Percentiles rank a stretch among this genome's conserved stretches.
phyloP scores from a whole-genome alignment of 2,797 vertebrate species.

The Macropus fuliginosus region DNA sequence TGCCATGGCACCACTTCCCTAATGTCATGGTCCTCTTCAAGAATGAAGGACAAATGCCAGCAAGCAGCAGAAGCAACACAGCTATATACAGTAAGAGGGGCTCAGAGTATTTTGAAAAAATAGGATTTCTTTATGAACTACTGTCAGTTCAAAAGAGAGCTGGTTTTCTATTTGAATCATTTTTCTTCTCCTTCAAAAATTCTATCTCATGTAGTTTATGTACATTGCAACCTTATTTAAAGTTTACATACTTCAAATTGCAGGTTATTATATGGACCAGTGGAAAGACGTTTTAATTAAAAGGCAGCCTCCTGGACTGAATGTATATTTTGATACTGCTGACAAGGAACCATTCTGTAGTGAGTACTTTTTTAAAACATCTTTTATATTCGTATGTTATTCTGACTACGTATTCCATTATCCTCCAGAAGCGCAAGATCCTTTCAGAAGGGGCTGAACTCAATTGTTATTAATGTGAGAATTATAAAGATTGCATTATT shows the following conservation, averaged over 20 bases:
- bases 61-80: neutral
- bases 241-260: constrained; percentile 65
- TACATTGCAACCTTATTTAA: constrained; percentile 26
- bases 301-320: constrained; percentile 68
- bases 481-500: constrained; percentile 51
- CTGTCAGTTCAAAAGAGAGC: constrained; percentile 2
- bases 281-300: constrained; percentile 80
- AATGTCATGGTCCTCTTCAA: no score
- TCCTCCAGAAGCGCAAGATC: constrained; percentile 34
- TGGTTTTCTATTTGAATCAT: constrained; percentile 20
- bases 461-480: neutral
- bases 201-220: neutral
- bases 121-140: constrained; percentile 30
- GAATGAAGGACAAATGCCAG: no score
- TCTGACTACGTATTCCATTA: constrained; percentile 44
- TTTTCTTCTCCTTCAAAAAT: constrained; percentile 27
- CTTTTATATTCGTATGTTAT: constrained; percentile 32
- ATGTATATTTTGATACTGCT: constrained; percentile 85
- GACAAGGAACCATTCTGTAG: constrained; percentile 85
- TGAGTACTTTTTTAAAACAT: constrained; percentile 79
- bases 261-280: constrained; percentile 85
- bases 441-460: constrained; percentile 52
- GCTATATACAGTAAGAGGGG: neutral
- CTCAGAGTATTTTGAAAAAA: neutral
- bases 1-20: no score